These are phyloP conservation scores for Catocala sponsa DNA, from an alignment of 2,888 invertebrate genomes.

Conservation along the genomic window DNA sequence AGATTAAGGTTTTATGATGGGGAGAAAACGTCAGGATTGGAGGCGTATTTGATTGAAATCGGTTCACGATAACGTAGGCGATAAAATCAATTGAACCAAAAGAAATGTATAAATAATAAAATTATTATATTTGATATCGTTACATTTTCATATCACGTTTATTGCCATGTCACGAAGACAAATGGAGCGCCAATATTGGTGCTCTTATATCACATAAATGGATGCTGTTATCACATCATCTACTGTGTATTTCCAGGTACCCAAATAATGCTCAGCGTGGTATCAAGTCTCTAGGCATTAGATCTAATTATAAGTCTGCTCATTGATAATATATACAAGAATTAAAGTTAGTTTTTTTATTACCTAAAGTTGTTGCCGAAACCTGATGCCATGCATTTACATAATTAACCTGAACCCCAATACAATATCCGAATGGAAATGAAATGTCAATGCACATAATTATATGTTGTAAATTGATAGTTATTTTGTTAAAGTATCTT, in stretches of 20 bases:
- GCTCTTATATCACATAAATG: conserved; percentile 63
- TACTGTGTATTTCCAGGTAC: conserved; percentile 85
- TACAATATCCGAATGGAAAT: conserved; percentile 59
- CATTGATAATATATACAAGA: no score
- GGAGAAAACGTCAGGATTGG: conserved; percentile 28
- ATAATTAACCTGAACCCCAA: conserved; percentile 64
- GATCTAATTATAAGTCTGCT: not conserved
- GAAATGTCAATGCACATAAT: conserved; percentile 59
- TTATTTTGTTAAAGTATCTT: no score
- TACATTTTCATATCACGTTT: conserved; percentile 55
- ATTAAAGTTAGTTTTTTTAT: no score
- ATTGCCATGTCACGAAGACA: conserved; percentile 60
- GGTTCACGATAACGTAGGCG: conserved; percentile 40
- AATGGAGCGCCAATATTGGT: conserved; percentile 63
- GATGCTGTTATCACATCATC: conserved; percentile 80
- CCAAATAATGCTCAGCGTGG: conserved; percentile 68
- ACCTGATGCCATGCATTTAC: conserved; percentile 67
- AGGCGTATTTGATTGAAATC: conserved; percentile 29
- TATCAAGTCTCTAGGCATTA: conserved; percentile 63
- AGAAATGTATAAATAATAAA: conserved; percentile 16
- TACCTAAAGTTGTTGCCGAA: conserved; percentile 24
- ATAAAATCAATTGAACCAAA: conserved; percentile 23
- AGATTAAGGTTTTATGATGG: conserved; percentile 28
- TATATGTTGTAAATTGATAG: not conserved
- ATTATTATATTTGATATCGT: conserved; percentile 41